Conservation (phyloP, 2,888 invertebrate genomes). For the Chaetogeoica ovagalla region DNA sequence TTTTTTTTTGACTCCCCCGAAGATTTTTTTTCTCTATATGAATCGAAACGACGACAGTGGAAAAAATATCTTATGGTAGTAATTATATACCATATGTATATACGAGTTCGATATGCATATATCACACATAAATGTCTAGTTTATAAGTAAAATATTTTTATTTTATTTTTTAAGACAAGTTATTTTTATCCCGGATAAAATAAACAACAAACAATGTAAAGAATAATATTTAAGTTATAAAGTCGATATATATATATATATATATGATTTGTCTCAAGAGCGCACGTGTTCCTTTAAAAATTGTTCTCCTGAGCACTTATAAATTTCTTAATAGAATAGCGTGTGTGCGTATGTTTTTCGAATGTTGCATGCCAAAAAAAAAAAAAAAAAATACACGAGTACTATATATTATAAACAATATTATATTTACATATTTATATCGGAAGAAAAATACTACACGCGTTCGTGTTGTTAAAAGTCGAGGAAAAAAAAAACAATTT, state of each 20-base stretch:
- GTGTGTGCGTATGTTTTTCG: neutral
- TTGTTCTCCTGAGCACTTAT: conserved; percentile 7
- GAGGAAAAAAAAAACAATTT: no score
- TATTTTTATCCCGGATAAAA: conserved; percentile 43
- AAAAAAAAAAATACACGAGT: no score
- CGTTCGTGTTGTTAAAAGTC: no score
- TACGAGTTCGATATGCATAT: conserved; percentile 28
- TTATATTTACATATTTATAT: neutral
- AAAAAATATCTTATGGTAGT: conserved; percentile 24
- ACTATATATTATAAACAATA: no score
- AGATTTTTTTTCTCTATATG: no score
- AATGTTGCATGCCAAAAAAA: neutral
- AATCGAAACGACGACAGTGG: neutral
- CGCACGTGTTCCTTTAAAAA: conserved; percentile 31
- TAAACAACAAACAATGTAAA: conserved; percentile 45
- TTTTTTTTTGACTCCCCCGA: no score
- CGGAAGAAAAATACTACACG: neutral
- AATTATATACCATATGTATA: neutral
- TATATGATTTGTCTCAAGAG: conserved; percentile 19
- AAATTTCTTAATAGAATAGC: conserved; percentile 5
- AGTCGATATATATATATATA: neutral
- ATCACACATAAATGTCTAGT: conserved; percentile 29
- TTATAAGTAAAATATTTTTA: conserved; percentile 31
- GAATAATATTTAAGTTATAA: conserved; percentile 48
- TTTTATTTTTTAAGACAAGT: conserved; percentile 29